Conservation (phyloP, 1,140 invertebrate genomes). For the Ylistrum balloti region DNA sequence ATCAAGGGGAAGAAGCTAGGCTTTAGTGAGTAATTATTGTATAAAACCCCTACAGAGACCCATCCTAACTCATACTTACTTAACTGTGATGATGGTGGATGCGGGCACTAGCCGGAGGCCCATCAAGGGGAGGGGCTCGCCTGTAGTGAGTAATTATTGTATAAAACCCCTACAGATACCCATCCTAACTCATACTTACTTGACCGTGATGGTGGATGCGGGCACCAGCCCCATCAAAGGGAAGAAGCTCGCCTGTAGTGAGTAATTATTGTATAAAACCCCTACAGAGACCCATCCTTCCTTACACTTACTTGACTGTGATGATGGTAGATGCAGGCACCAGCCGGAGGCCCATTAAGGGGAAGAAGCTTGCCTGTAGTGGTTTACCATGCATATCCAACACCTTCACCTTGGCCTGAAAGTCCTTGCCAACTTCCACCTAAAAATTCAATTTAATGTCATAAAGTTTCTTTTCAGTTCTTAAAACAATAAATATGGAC, state of each 20-base stretch:
- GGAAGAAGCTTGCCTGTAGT: conserved; percentile 80
- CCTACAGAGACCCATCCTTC: not conserved
- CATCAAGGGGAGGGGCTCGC: conserved; percentile 80
- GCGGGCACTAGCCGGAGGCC: conserved; percentile 71
- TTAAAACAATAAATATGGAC: no score
- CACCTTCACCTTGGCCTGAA: conserved; percentile 79
- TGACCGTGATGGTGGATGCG: conserved; percentile 78
- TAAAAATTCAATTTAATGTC: conserved; percentile 59
- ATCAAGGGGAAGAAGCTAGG: no score
- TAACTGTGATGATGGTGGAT: no score
- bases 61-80: no score
- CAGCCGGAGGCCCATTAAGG: conserved; percentile 80
- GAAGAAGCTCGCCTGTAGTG: conserved; percentile 75
- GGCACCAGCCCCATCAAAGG: conserved; percentile 78
- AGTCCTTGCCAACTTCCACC: conserved; percentile 80
- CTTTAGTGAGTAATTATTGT: no score
- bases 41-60: no score
- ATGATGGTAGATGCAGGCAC: conserved; percentile 77
- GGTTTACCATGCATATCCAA: conserved; percentile 78
- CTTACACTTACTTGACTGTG: conserved; percentile 77
- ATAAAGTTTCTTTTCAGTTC: not conserved
- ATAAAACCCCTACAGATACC: not conserved
- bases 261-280: not conserved
- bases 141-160: conserved; percentile 62
- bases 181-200: conserved; percentile 68